Base-by-base conservation (phyloP, 2,888 invertebrate species). In the Drosophila anomalata region DNA sequence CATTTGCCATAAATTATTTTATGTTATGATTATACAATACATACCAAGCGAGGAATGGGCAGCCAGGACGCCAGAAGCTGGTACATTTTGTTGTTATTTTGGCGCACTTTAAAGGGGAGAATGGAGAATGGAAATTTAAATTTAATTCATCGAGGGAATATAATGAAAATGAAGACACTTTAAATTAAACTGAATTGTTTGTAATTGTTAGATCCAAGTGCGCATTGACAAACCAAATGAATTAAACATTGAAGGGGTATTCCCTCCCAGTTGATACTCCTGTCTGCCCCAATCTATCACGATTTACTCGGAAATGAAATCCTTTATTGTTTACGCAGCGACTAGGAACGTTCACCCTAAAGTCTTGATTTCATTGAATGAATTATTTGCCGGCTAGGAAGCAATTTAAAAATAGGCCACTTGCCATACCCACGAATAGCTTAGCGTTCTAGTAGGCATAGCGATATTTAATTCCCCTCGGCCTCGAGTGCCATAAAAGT, bases 21-120 rank as follows among this genome's bases (percentile, higher is more conserved):
- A 87, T 88, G 82, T 87, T 84, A 87, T 88, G 88, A 84, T 77
- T 87, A 80, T 81, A 78, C 87, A 82, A 83, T 84, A 79, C 83
- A 69, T 41, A 61, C 62, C 53, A 74, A 56, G 58, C 65, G 62
- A 29, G 39, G 46, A 41, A 12, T 36, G 17, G 9, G 11, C 12
- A 44, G 17, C 3, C 20, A 22, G 11, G 3, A 11, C 1, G 3
- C 14, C 41, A 42, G 9, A 9, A 3, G 33, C 39, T 39, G 39
- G 14, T 39, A 14, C 3, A 39, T 14, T 39, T 39, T 39, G 14
- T 14, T 39, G 14, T 14, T 39, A 14, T 14, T 14, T 7, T 11
- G 14, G 41, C 14, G 41, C 2, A 17, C 41, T 42, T 42, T 42
- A 42, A 42, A 39, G 33, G 12, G 17, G 17, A 17, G 17, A 17